These are phyloP conservation scores for Yponomeuta cagnagella DNA, from an alignment of 2,888 invertebrate species.

Conservation along the genomic window DNA sequence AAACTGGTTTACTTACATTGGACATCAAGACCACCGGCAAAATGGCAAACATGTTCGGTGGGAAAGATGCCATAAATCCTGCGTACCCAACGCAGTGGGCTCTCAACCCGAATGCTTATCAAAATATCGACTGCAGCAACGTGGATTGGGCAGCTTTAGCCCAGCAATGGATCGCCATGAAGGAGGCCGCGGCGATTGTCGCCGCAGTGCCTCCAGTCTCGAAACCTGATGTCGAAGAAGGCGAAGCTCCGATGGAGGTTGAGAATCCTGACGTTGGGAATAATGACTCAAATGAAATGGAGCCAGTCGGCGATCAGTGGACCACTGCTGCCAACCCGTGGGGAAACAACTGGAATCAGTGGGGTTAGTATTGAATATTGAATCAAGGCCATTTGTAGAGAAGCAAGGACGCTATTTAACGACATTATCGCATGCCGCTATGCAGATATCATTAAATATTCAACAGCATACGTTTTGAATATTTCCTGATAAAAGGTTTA, in stretches of 20 bases:
- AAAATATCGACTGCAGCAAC: conserved; percentile 87
- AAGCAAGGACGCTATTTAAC: no score
- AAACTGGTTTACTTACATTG: not conserved
- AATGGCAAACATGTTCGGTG: conserved; percentile 68
- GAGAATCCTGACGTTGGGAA: conserved; percentile 79
- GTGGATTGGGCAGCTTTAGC: conserved; percentile 98
- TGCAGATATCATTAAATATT: no score
- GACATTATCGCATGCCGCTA: not conserved
- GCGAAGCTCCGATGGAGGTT: conserved; percentile 92
- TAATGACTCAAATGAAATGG: conserved; percentile 36
- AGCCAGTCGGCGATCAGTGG: conserved; percentile 51
- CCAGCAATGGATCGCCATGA: conserved; percentile 98
- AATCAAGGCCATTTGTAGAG: not conserved
- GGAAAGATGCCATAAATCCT: conserved; percentile 78
- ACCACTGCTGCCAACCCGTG: conserved; percentile 54
- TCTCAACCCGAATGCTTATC: conserved; percentile 86
- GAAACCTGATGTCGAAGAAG: conserved; percentile 78
- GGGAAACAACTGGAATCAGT: conserved; percentile 63
- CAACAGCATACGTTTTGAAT: no score
- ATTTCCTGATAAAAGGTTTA: no score
- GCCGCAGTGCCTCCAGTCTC: conserved; percentile 76
- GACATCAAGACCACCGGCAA: not conserved
- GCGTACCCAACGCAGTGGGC: conserved; percentile 86
- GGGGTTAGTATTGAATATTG: conserved; percentile 43
- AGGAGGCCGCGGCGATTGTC: conserved; percentile 80